phyloP scores from a whole-genome alignment of 2,888 invertebrate species.

The Melipona beecheii region DNA sequence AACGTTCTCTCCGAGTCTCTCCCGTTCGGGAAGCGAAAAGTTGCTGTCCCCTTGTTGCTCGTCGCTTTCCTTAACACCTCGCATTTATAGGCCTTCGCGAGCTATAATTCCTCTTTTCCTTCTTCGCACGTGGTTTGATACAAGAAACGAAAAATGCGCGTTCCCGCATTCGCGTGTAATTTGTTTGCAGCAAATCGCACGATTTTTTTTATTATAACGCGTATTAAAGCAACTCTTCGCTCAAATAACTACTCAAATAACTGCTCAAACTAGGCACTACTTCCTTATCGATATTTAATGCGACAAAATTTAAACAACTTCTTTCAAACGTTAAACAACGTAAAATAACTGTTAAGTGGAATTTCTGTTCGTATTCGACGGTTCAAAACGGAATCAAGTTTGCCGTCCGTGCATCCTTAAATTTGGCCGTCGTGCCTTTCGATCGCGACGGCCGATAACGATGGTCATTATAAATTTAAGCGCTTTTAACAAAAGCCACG shows the following conservation, averaged over 20 bases:
- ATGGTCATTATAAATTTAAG: constrained; percentile 71
- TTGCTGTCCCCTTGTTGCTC: constrained; percentile 64
- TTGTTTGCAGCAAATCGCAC: constrained; percentile 18
- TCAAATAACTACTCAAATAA: constrained; percentile 17
- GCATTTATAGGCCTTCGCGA: constrained; percentile 46
- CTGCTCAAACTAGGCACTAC: not conserved
- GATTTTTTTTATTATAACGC: not conserved
- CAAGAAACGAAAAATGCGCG: constrained; percentile 23
- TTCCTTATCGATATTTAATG: not conserved
- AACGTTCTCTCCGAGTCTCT: constrained; percentile 67
- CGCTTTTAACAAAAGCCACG: constrained; percentile 73
- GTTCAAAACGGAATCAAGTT: not conserved
- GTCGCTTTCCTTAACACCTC: constrained; percentile 61
- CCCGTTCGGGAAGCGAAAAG: constrained; percentile 52
- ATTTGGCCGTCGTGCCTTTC: constrained; percentile 47
- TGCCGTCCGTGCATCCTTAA: constrained; percentile 38
- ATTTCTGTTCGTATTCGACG: not conserved
- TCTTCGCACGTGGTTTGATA: constrained; percentile 26
- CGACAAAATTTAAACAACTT: not conserved
- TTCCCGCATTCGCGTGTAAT: constrained; percentile 16
- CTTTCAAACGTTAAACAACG: not conserved
- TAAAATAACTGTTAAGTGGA: not conserved
- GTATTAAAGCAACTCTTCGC: not conserved
- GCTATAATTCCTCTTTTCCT: constrained; percentile 57
- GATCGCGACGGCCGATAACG: constrained; percentile 60